Base-by-base conservation (phyloP, 1,140 invertebrate species). In the Cotesia vestalis region DNA sequence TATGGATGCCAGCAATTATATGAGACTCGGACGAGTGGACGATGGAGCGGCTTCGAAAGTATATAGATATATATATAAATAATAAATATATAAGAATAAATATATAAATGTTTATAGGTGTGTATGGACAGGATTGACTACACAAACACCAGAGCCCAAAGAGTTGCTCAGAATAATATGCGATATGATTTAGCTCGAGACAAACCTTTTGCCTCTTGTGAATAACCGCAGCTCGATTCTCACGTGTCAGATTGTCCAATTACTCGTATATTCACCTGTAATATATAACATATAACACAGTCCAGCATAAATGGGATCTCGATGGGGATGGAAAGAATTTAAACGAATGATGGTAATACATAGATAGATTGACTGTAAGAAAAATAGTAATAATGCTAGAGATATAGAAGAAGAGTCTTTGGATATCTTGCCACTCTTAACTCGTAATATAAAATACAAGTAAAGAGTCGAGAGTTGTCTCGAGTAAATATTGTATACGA, bases 1-100 rank as follows among this genome's bases (percentile, higher is more conserved):
- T 86, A 86, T 85, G 84, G 84, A 86, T 85, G 84, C 85, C 83
- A 85, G 85, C 83, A 86, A 86, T 86, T 86, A 86, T 85, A 84
- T 81, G 83, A 83, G 83, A 78, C 74, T 77, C 73, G 80, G 69
- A 83, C 80, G 81, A 60, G 63, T 46, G 38, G 61, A 84, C 27
- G 83, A 80, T 84, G 80, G 81, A 85, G 83, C 79, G 79, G 77
- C 76, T 70, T 61, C 59, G 61, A 46, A 52, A 57, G 17, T 66
- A 66, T 63, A 71, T 59, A 70, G 70, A 72, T 71, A 75, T 77
- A 77, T 78, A 78, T 78, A 72, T 78, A 80, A 75, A 69, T 67
- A 67, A 72, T 78, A 80, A 76, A 69, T 67, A 67, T 17, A 61
- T 57, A 72, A 17, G 52, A 27, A 51, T 9, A 35, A 35, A 40